Percentiles rank a stretch among this genome's conserved stretches.
Evolutionary conservation across 1,140 invertebrate genomes (phyloP).

Genomic region (Drosophila lacertosa): DNA sequence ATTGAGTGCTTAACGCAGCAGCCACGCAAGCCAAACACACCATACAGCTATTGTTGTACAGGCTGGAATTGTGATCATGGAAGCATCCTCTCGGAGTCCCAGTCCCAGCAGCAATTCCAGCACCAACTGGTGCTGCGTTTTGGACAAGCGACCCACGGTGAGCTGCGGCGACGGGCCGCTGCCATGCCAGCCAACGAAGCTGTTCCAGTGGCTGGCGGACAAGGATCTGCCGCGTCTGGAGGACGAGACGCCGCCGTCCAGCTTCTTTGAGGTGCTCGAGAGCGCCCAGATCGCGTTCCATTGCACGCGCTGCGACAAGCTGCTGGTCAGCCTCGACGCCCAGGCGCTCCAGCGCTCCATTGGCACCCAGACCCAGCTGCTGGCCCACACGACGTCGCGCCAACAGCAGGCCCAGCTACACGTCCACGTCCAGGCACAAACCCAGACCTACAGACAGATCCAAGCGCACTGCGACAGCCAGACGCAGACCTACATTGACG

Average conservation of each 20-base stretch:
- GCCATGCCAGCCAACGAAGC: slow-evolving; percentile 1
- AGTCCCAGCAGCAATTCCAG: no score
- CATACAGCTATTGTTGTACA: neutral
- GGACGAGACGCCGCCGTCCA: slow-evolving; percentile 28
- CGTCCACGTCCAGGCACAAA: neutral
- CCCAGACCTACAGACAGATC: neutral
- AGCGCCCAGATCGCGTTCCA: neutral
- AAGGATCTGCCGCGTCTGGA: slow-evolving; percentile 21
- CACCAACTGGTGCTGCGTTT: neutral
- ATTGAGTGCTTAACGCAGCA: no score
- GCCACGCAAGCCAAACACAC: neutral
- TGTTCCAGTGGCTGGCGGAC: slow-evolving; percentile 14
- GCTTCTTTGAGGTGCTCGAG: slow-evolving; percentile 30
- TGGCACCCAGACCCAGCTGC: slow-evolving; percentile 17
- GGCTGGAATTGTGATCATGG: neutral
- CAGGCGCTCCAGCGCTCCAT: neutral
- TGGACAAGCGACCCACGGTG: neutral
- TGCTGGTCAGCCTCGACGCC: slow-evolving; percentile 8
- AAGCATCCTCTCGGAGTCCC: neutral
- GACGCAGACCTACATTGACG: neutral
- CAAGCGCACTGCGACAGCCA: neutral
- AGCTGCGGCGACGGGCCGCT: neutral
- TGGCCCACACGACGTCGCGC: no score
- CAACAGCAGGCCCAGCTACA: neutral
- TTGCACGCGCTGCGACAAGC: neutral